Evolutionary conservation across 2,797 vertebrate species (phyloP).

Genomic region (Clamator glandarius): DNA sequence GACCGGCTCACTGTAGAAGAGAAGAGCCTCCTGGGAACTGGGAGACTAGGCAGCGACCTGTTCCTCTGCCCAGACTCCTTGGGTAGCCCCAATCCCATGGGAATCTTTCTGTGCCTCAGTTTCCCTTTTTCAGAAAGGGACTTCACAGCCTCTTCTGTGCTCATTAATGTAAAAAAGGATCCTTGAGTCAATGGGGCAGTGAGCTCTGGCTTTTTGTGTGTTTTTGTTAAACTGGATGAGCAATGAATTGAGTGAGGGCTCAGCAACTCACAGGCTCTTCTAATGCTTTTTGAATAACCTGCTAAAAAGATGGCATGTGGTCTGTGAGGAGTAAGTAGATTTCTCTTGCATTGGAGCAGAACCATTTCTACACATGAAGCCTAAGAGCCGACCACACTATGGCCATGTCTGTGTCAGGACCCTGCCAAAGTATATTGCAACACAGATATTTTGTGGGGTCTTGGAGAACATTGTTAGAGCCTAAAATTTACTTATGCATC

Average conservation of each 20-base stretch:
- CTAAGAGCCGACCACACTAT: neutral
- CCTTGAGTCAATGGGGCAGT: neutral
- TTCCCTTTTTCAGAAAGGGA: neutral
- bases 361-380: neutral
- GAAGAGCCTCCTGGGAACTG: neutral
- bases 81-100: neutral
- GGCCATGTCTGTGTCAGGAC: neutral
- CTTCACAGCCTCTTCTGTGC: neutral
- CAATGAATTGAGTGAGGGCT: too few species aligned
- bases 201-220: too few species aligned
- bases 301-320: neutral
- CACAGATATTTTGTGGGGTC: neutral
- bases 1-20: neutral
- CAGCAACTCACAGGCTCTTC: too few species aligned
- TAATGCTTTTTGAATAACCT: neutral
- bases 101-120: neutral
- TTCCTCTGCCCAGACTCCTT: neutral
- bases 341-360: neutral
- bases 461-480: neutral
- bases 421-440: neutral
- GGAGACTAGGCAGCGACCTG: neutral
- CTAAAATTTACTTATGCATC: neutral
- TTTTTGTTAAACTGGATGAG: too few species aligned
- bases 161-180: neutral
- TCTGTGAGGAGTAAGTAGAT: neutral